Base-by-base conservation (phyloP, 1,140 invertebrate genomes). In the Drosophila punjabiensis region DNA sequence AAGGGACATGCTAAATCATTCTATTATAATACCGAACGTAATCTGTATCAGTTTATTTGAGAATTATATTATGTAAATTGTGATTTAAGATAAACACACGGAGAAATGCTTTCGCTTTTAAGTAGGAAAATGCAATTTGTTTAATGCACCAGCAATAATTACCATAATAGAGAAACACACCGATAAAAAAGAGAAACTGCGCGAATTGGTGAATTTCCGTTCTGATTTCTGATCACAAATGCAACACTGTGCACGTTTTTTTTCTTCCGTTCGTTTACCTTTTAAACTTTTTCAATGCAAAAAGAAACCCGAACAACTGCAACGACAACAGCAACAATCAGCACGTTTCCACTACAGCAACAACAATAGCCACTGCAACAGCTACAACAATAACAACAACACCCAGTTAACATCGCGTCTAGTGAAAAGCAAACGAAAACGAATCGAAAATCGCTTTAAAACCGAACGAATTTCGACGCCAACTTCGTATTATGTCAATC, bases 401-500 rank as follows among this genome's bases (percentile, higher is more conserved):
- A 39, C 52, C 66, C 53, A 62, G 55, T 55, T 43, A 59, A 63
- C 45, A 76, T 48, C 61, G 60, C 73, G 68, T 62, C 43, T 47
- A 68, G 65, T 70, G 67, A 68, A 67, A 35, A 62, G 24, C 65
- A 33, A 73, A 59, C 65, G 56, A 61, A 59, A 60, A 64, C 63
- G 41, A 66, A 50, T 58, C 37, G 55, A 70, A 61, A 62, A 16
- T 56, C 53, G 53, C 33, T 56, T 33, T 24, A 67, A 56, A 59
- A 47, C 32, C 9, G 37, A 73, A 78, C 53, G 18, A 56, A 59
- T 63, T 45, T 73, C 35, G 32, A 24, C 18, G 37, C 39, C 41
- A 67, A 82, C 85, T 89, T 90, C 86, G 86, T 90, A 90, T 89
- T 89, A 89, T 89, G 86, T 55, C 86, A 89, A 59, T 89, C 50